Evolutionary conservation across 2,888 invertebrate species (phyloP).

Genomic region (Perdita meconis): DNA sequence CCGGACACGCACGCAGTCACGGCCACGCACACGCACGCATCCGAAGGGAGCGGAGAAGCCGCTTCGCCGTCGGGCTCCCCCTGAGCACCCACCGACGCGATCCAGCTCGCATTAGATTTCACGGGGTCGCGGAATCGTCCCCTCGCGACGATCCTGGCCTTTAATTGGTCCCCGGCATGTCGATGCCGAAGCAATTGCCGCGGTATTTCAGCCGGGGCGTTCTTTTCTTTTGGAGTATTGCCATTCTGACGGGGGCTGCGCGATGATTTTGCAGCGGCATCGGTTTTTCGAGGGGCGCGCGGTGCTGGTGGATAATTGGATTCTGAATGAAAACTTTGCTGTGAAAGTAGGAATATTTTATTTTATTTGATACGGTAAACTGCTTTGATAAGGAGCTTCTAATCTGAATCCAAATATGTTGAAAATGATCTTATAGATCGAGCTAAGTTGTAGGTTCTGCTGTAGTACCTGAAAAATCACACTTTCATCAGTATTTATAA

Average conservation of each 20-base stretch:
- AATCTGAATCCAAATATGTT: too few relatives aligned
- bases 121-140: constrained; percentile 55
- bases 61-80: constrained; percentile 17
- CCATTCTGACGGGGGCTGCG: constrained; percentile 10
- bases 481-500: too few relatives aligned
- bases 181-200: constrained; percentile 49
- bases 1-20: constrained; percentile 73
- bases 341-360: too few relatives aligned
- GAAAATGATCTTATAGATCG: too few relatives aligned
- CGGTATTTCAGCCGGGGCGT: constrained; percentile 39
- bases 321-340: too few relatives aligned
- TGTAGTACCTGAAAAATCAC: too few relatives aligned
- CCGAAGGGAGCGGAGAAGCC: neutral
- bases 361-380: too few relatives aligned
- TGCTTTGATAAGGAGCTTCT: too few relatives aligned
- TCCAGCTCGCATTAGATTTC: constrained; percentile 65
- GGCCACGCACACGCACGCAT: constrained; percentile 54
- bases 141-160: constrained; percentile 21
- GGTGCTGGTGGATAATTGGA: too few relatives aligned
- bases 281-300: too few relatives aligned
- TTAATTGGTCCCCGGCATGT: constrained; percentile 56
- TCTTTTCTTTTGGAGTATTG: neutral
- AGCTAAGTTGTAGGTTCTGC: too few relatives aligned
- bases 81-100: constrained; percentile 32
- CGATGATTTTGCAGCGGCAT: neutral